Evolutionary conservation across 2,797 vertebrate species (phyloP).

Genomic region (Danio choprae): DNA sequence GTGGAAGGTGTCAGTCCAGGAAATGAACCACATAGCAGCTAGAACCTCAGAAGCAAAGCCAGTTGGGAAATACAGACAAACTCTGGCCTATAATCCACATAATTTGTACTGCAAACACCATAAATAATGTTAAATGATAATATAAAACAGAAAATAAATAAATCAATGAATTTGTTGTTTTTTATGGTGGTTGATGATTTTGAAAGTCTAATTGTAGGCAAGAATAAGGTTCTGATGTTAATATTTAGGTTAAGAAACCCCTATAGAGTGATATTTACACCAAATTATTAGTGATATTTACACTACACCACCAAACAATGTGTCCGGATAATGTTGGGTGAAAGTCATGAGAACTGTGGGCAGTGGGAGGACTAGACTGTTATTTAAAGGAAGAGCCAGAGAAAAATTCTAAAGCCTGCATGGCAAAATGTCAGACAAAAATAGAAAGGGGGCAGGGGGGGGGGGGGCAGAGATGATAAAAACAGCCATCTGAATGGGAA

Average conservation of each 20-base stretch:
- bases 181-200: background rate
- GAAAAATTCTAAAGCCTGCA: constrained; percentile 59
- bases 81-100: constrained; percentile 50
- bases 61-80: constrained; percentile 84
- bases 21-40: constrained; percentile 41
- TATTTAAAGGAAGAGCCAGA: constrained; percentile 49
- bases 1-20: constrained; percentile 23
- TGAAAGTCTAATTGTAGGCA: background rate
- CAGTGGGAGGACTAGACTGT: constrained; percentile 45
- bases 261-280: constrained; percentile 16
- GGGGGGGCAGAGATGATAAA: constrained; percentile 67
- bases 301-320: constrained; percentile 38
- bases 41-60: constrained; percentile 74
- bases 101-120: constrained; percentile 51
- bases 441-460: constrained; percentile 62
- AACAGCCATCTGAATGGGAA: constrained; percentile 66
- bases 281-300: constrained; percentile 4
- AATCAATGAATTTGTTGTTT: background rate
- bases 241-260: constrained; percentile 45
- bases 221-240: background rate
- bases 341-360: constrained; percentile 58
- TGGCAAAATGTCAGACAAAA: constrained; percentile 58
- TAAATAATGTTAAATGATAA: constrained; percentile 45
- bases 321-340: constrained; percentile 42
- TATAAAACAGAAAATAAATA: background rate